Evolutionary conservation across 2,888 invertebrate species (phyloP).

Genomic region (Pycnomerus fuliginosus): DNA sequence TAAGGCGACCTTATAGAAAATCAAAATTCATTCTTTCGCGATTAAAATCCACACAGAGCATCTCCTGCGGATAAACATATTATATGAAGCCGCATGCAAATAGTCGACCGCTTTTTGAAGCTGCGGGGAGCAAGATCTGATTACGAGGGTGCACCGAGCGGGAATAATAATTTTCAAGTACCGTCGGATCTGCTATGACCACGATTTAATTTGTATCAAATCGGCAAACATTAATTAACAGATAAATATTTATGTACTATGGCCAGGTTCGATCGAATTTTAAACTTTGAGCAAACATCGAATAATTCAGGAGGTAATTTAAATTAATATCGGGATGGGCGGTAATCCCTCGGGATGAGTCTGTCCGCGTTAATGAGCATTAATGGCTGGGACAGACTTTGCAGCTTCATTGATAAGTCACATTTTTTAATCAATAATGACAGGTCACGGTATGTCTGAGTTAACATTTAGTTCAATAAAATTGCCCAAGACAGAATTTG

Average conservation of each 20-base stretch:
- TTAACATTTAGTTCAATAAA: too few species aligned
- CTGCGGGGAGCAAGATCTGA: constrained; percentile 36
- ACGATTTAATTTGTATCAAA: too few species aligned
- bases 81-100: constrained; percentile 38
- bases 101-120: constrained; percentile 29
- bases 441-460: too few species aligned
- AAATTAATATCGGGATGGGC: constrained; percentile 13
- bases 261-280: too few species aligned
- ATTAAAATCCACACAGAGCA: constrained; percentile 49
- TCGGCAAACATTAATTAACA: too few species aligned
- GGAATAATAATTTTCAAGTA: too few species aligned
- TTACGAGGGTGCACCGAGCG: constrained; percentile 23
- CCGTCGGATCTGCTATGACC: too few species aligned
- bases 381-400: constrained; percentile 12
- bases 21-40: constrained; percentile 53
- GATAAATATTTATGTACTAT: too few species aligned
- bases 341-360: constrained; percentile 13
- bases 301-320: constrained; percentile 10
- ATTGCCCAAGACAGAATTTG: too few species aligned
- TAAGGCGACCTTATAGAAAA: constrained; percentile 46
- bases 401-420: background rate
- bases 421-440: too few species aligned
- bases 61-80: constrained; percentile 47
- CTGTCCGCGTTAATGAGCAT: constrained; percentile 20
- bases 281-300: background rate